A percentile compares a stretch with the other conserved stretches of the same genome.
Evolutionary conservation across 1,140 invertebrate genomes (phyloP).

Genomic region (Zaprionus vittiger): DNA sequence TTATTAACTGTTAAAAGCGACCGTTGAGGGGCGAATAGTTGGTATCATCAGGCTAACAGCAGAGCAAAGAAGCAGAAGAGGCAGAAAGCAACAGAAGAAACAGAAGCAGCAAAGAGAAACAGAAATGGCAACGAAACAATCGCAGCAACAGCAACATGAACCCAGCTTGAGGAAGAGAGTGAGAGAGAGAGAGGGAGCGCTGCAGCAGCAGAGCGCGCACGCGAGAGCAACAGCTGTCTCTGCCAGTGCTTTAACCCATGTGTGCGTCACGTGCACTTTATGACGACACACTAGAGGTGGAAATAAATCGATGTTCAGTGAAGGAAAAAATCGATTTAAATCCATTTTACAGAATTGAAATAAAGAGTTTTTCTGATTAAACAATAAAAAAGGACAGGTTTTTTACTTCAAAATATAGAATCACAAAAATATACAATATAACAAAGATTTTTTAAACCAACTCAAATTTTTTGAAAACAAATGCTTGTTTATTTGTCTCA

Average conservation of each 20-base stretch:
- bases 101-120: conserved; percentile 20
- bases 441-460: too few relatives aligned
- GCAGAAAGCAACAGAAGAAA: conserved; percentile 19
- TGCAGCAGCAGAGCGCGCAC: conserved; percentile 20
- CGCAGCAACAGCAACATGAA: conserved; percentile 22
- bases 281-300: conserved; percentile 3
- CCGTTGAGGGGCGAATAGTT: conserved; percentile 19
- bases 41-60: conserved; percentile 39
- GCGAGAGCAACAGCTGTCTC: conserved; percentile 40
- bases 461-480: too few relatives aligned
- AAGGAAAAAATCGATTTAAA: too few relatives aligned
- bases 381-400: too few relatives aligned
- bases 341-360: too few relatives aligned
- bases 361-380: too few relatives aligned
- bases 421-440: too few relatives aligned
- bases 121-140: conserved; percentile 15
- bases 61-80: conserved; percentile 12
- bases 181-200: conserved; percentile 16
- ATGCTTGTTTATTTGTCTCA: too few relatives aligned
- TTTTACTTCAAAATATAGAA: too few relatives aligned
- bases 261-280: conserved; percentile 20
- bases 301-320: not conserved
- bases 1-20: conserved; percentile 15
- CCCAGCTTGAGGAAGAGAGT: not conserved
- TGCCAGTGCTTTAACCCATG: conserved; percentile 38